Percentiles rank a stretch among this genome's conserved stretches.
Evolutionary conservation across 92 coral and sea anemone genomes (phyloP).

Genomic region (Epizoanthus ramosus): DNA sequence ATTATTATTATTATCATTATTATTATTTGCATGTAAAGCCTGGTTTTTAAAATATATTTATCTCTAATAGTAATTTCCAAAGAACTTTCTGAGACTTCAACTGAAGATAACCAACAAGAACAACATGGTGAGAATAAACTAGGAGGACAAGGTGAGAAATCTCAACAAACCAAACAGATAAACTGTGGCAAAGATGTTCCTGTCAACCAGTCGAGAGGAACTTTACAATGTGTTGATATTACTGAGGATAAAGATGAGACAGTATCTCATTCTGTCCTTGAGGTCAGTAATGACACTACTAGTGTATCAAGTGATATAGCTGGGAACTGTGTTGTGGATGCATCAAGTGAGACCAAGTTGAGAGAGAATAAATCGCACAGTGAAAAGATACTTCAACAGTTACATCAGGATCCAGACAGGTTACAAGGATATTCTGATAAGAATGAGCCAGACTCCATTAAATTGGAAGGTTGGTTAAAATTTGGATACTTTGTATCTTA

Average conservation of each 20-base stretch:
- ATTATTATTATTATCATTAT: too few species aligned
- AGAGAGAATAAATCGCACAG: background rate
- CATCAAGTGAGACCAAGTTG: background rate
- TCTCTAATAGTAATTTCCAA: background rate
- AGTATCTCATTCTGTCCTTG: background rate
- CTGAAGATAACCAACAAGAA: background rate
- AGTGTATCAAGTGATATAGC: background rate
- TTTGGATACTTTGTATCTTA: too few species aligned
- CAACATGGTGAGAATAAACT: background rate
- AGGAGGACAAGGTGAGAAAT: background rate
- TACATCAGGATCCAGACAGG: background rate
- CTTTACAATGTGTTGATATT: conserved; percentile 8
- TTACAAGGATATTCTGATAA: background rate
- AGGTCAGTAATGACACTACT: background rate
- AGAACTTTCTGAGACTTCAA: background rate
- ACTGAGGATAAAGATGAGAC: background rate
- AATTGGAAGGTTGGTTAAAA: background rate
- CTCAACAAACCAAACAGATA: background rate
- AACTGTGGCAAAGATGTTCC: background rate
- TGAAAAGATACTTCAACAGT: background rate
- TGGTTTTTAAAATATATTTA: too few species aligned
- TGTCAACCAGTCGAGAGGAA: background rate
- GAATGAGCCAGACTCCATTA: background rate
- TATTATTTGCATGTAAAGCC: too few species aligned
- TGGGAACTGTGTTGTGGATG: background rate